Conservation (phyloP, 2,797 vertebrate genomes). For the Fundulus diaphanus region DNA sequence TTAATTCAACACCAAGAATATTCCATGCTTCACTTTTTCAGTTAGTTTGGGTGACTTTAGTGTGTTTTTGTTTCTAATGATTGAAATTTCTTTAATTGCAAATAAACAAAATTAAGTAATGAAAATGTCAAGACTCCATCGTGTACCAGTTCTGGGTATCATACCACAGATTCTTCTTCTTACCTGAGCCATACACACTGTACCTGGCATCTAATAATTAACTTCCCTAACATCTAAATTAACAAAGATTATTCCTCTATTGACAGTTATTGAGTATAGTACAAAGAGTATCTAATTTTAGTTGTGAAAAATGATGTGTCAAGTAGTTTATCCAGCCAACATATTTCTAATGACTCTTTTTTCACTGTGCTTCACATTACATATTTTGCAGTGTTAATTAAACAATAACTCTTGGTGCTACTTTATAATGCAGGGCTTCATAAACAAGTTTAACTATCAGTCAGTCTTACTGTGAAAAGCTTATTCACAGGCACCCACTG, state of each 20-base stretch:
- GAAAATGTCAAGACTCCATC: too few species aligned
- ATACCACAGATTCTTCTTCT: too few species aligned
- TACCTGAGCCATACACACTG: not conserved
- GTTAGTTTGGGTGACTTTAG: too few species aligned
- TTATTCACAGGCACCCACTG: slow-evolving; percentile 9
- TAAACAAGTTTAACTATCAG: not conserved
- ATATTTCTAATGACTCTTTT: not conserved
- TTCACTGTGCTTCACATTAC: not conserved
- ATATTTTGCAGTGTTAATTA: not conserved
- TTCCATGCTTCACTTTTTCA: too few species aligned
- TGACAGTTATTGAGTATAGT: not conserved
- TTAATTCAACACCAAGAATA: too few species aligned
- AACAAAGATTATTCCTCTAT: not conserved
- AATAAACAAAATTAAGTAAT: too few species aligned
- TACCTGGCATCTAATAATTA: not conserved
- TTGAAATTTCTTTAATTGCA: too few species aligned
- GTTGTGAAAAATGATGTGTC: not conserved
- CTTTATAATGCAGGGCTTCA: slow-evolving; percentile 1
- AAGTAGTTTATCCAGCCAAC: not conserved
- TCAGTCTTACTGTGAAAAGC: not conserved
- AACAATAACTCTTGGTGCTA: not conserved
- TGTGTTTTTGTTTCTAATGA: too few species aligned
- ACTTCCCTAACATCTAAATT: not conserved
- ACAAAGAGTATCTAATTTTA: not conserved
- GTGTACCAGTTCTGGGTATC: too few species aligned